Evolutionary conservation across 2,888 invertebrate genomes (phyloP).

Genomic region (Cataglyphis cursor): DNA sequence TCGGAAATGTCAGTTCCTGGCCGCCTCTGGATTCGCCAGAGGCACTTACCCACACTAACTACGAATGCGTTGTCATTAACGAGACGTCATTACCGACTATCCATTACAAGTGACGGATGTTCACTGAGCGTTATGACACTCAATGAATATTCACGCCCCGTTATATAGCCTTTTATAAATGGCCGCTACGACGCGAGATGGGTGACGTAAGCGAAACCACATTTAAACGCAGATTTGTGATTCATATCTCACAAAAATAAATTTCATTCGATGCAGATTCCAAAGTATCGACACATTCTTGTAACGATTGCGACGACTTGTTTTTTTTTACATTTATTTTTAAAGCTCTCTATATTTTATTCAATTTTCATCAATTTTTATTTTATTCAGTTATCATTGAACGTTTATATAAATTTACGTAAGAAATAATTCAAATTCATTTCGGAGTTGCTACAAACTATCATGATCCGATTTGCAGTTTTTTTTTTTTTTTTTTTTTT

Average conservation of each 20-base stretch:
- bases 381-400: not conserved
- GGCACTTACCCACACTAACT: conserved; percentile 55
- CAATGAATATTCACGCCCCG: conserved; percentile 65
- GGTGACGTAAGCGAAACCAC: conserved; percentile 41
- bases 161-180: conserved; percentile 48
- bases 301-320: not conserved
- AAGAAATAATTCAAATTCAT: not conserved
- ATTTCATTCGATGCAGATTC: conserved; percentile 1
- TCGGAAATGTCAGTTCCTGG: conserved; percentile 63
- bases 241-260: conserved; percentile 8
- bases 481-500: not conserved
- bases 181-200: conserved; percentile 24
- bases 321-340: not conserved
- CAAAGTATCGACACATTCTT: not conserved
- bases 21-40: conserved; percentile 42
- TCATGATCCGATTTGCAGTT: not conserved
- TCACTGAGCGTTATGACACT: conserved; percentile 64
- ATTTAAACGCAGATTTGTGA: conserved; percentile 33
- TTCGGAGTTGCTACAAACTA: not conserved
- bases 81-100: conserved; percentile 67
- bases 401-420: not conserved
- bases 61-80: conserved; percentile 62
- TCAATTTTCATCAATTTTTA: not conserved
- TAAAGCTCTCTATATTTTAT: not conserved
- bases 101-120: conserved; percentile 62